Percentiles rank a stretch among this genome's conserved stretches.
Evolutionary conservation across 2,797 vertebrate species (phyloP).

Genomic region (Podargus strigoides): DNA sequence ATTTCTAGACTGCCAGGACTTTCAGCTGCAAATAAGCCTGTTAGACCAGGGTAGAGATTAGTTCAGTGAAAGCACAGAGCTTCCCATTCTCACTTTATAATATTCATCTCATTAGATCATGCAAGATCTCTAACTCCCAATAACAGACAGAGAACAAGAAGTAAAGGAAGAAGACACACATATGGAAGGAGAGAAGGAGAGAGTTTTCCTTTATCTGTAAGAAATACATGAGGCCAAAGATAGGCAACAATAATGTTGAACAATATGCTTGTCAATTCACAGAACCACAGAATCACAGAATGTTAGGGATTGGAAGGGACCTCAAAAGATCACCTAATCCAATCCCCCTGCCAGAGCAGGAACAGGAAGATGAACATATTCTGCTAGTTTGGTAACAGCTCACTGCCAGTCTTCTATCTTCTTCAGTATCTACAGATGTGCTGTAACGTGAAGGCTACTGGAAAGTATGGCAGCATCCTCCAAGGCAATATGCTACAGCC

Average conservation of each 20-base stretch:
- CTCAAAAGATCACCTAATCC: too few relatives aligned
- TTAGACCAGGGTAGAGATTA: background rate
- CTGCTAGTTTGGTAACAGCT: background rate
- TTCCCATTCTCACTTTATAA: slow-evolving; percentile 20
- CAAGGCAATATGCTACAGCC: background rate
- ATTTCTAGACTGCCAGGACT: slow-evolving; percentile 41
- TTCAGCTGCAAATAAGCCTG: slow-evolving; percentile 15
- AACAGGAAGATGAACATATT: background rate
- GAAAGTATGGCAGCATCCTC: background rate
- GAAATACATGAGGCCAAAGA: background rate
- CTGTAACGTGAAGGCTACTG: background rate
- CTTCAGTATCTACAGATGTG: background rate
- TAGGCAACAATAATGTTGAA: background rate
- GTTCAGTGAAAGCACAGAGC: background rate
- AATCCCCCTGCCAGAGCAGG: too few relatives aligned
- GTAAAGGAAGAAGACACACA: background rate
- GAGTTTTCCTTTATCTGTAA: background rate
- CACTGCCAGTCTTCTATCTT: background rate
- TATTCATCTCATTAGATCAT: background rate
- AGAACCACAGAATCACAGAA: too few relatives aligned
- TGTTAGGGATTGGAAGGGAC: too few relatives aligned
- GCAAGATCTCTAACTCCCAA: background rate
- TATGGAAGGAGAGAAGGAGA: background rate
- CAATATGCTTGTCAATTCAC: background rate
- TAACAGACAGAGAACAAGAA: background rate